Evolutionary conservation across 2,113 vertebrate genomes (phyloP), one percentile per base, ranked within the genome.

Genomic region (Cryptoleucopteryx plumbea): DNA sequence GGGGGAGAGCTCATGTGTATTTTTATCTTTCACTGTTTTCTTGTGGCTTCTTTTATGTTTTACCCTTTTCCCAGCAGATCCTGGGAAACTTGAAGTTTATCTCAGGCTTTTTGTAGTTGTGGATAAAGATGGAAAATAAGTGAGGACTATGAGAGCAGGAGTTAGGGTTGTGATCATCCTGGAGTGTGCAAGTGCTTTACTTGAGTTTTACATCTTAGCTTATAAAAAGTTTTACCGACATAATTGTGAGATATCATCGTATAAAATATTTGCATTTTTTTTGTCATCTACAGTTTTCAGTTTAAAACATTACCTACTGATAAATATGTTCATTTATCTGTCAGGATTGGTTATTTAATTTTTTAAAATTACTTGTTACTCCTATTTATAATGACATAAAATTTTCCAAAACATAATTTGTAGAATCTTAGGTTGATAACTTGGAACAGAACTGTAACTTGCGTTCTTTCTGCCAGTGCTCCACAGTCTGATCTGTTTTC

Each of bases 1-100:
- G 0, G 0, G 4, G 14, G 23, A 77, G 27, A 58, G 61, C 83
- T 59, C 27, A 0, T 10, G 25, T 14, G 20, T 10, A 4, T 14
- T 38, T 34, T 36, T n/a, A 9, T 19, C 78, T 42, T 21, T 10
- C 16, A 2, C 22, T 16, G 7, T 4, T 20, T 31, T 47, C 72
- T 0, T 29, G 36, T 23, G 66, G 6, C 55, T 38, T 8, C 62
- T 36, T 45, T 25, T 12, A 5, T 2, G 4, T 18, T 81, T 40
- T 52, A 10, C n/a, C n/a, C 65, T 67, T 52, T 72, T 17, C 66
- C 85, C 85, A 17, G 0, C 26, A 34, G 38, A 55, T 56, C 70
- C 79, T 88, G 78, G 75, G 58, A 43, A 62, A 52, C 17, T 10
- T 16, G 15, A 29, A 6, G 38, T 59, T 58, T 36, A 1, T 52